Base-by-base conservation (phyloP, 2,888 invertebrate species). In the Trichopoda pennipes region DNA sequence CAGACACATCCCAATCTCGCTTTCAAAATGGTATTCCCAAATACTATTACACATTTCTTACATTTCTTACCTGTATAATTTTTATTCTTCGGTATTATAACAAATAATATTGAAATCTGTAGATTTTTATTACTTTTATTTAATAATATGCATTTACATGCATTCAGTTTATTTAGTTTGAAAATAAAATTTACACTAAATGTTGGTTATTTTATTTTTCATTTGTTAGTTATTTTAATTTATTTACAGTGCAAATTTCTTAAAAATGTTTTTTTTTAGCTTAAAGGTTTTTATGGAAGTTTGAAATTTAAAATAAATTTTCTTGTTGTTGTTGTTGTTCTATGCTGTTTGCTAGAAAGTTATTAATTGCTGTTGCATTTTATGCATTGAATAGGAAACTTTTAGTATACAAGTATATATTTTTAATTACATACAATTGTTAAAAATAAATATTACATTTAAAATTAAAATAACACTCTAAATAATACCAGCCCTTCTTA, bases 401-500 rank as follows among this genome's bases (percentile, higher is more conserved):
- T 77, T 44, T 70, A 76, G 28, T 28, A 2, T 28, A 28, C 8
- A 28, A 3, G 23, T 28, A 47, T 64, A 38, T 76, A 16, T n/a
- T 64, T 72, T 61, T 63, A 42, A 44, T 35, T 51, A 32, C 23
- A 12, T 19, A 60, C 38, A 47, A 56, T 61, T 60, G 12, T 58
- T 44, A n/a, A 60, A 35, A 51, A 19, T 21, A 66, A 53, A 69
- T 12, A 9, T 35, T 64, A 1, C 19, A 38, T 61, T 42, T 19
- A 61, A 78, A 63, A 56, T 32, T 8, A 19, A 56, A 77, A 56
- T 64, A 72, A 78, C 78, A 81, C 56, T 58, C 80, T 61, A 84
- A 84, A 79, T 81, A 84, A 84, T 75, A 75, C 83, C 83, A 84
- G 83, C 83, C 83, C 83, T 42, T 73, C 44, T 68, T 49, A 81